A percentile compares a stretch with the other conserved stretches of the same genome.
These are phyloP conservation scores for Sycon ciliatum DNA, from an alignment of 37 sponge, comb jelly and placozoan species.

Conservation along the genomic window DNA sequence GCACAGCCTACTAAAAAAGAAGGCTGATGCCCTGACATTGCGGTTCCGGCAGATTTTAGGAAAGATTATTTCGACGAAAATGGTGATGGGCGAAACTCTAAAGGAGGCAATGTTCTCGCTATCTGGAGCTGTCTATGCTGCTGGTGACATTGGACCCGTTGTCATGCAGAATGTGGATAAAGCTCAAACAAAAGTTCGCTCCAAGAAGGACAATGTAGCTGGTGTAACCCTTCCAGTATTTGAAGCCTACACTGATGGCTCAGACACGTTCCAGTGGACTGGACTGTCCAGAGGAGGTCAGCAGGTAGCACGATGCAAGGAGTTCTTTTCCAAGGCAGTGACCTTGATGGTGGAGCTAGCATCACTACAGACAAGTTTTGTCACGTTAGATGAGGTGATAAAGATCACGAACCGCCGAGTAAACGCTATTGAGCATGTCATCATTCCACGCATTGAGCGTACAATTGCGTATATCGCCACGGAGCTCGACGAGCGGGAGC, in stretches of 20 bases:
- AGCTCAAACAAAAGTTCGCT: constrained; percentile 74
- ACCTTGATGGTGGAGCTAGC: constrained; percentile 86
- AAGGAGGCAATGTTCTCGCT: constrained; percentile 87
- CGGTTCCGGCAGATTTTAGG: constrained; percentile 74
- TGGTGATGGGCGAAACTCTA: constrained; percentile 82
- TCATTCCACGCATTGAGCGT: constrained; percentile 75
- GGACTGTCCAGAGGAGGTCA: constrained; percentile 89
- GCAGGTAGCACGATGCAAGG: constrained; percentile 81
- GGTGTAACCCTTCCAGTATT: constrained; percentile 78
- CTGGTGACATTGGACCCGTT: constrained; percentile 82
- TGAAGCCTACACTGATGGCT: constrained; percentile 70
- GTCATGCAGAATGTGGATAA: constrained; percentile 91
- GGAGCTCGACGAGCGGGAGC: constrained; percentile 92
- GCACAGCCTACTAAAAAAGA: constrained; percentile 93
- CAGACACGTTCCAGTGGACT: constrained; percentile 70
- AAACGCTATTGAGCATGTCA: constrained; percentile 96
- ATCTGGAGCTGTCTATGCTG: constrained; percentile 89
- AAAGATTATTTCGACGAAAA: constrained; percentile 95
- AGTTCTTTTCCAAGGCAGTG: constrained; percentile 82
- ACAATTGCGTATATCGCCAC: constrained; percentile 84
- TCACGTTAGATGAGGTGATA: constrained; percentile 95
- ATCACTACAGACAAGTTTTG: constrained; percentile 75
- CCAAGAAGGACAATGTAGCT: constrained; percentile 92
- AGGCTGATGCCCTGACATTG: constrained; percentile 89
- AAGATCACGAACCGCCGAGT: constrained; percentile 97